phyloP scores from a whole-genome alignment of 1,140 invertebrate species.

The Onthophagus taurus region DNA sequence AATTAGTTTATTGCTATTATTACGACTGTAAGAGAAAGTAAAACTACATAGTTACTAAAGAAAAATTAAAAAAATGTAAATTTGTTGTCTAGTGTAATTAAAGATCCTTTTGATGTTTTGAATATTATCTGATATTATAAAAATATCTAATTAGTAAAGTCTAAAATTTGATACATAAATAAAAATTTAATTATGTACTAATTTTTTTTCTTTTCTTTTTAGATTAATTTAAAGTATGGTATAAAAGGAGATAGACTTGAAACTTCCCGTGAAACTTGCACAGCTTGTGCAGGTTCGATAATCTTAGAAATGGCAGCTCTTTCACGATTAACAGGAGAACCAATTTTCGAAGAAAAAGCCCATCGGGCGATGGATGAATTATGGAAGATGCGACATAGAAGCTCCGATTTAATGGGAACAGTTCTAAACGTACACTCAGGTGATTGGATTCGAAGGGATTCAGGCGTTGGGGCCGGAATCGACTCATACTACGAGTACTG shows the following conservation, averaged over 20 bases:
- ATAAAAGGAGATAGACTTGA: conserved; percentile 67
- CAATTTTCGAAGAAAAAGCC: conserved; percentile 90
- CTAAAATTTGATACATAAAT: too few relatives aligned
- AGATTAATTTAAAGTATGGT: conserved; percentile 86
- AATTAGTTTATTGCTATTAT: too few relatives aligned
- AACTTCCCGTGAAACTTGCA: conserved; percentile 83
- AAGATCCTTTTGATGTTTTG: too few relatives aligned
- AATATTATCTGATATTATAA: too few relatives aligned
- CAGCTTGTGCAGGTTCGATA: conserved; percentile 97
- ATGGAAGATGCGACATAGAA: conserved; percentile 88
- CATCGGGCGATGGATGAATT: conserved; percentile 94
- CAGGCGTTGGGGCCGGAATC: conserved; percentile 96
- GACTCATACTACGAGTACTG: conserved; percentile 99
- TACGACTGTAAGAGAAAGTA: too few relatives aligned
- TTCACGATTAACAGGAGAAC: conserved; percentile 83
- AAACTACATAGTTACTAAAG: too few relatives aligned
- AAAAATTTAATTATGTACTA: too few relatives aligned
- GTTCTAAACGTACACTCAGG: conserved; percentile 94
- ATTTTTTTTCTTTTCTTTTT: conserved; percentile 27
- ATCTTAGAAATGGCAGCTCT: conserved; percentile 95
- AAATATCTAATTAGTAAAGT: too few relatives aligned
- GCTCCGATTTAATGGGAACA: conserved; percentile 87
- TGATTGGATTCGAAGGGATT: conserved; percentile 92
- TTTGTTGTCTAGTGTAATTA: too few relatives aligned
- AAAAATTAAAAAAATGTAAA: too few relatives aligned